phyloP scores from a whole-genome alignment of 2,797 vertebrate genomes.

The Megaceryle alcyon region DNA sequence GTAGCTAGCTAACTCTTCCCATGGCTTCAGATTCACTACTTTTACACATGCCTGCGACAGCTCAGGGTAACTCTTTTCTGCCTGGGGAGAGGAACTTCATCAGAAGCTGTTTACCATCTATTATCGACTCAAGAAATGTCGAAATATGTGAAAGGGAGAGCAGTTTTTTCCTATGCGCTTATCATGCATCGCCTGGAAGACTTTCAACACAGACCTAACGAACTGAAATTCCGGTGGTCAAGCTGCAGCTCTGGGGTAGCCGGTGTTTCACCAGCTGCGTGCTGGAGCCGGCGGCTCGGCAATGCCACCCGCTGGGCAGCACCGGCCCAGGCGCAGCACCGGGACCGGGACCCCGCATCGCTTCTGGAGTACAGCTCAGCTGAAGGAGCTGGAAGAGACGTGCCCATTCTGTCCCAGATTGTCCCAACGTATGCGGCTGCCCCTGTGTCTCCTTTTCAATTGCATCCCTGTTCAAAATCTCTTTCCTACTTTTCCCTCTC shows the following conservation, averaged over 20 bases:
- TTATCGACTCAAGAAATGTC: neutral
- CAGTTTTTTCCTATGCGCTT: neutral
- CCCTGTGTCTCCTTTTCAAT: neutral
- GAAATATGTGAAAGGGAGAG: fast-evolving
- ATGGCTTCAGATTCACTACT: neutral
- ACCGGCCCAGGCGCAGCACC: neutral
- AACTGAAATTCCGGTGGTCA: fast-evolving
- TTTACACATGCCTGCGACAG: fast-evolving
- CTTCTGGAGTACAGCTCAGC: fast-evolving
- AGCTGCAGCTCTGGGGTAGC: neutral
- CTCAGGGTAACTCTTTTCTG: neutral
- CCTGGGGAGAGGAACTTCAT: neutral
- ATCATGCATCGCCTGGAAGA: fast-evolving
- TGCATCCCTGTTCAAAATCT: fast-evolving
- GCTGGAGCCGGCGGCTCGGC: neutral
- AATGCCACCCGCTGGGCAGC: neutral
- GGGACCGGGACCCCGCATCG: fast-evolving
- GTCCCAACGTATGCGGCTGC: fast-evolving
- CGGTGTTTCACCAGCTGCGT: fast-evolving
- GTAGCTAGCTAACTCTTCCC: neutral
- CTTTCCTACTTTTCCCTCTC: neutral
- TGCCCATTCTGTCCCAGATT: fast-evolving
- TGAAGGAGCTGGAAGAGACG: neutral
- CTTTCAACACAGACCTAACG: fast-evolving
- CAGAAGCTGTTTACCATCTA: too few relatives aligned